These are phyloP conservation scores for Tringa solitaria DNA, from an alignment of 2,113 vertebrate genomes.

Conservation along the genomic window DNA sequence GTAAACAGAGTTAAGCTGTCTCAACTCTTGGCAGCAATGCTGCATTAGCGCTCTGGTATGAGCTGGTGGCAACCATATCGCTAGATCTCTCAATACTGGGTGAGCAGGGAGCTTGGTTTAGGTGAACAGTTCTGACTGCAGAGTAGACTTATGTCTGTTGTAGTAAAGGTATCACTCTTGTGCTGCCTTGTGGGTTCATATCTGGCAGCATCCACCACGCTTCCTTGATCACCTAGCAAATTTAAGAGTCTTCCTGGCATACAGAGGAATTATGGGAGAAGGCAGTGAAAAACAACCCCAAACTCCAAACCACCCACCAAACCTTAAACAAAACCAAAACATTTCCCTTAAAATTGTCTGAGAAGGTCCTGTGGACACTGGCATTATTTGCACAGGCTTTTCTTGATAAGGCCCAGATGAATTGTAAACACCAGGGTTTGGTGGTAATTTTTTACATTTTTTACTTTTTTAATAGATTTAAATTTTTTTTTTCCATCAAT, in stretches of 20 bases:
- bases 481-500: not conserved
- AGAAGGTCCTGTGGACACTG: not conserved
- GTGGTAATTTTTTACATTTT: too few relatives aligned
- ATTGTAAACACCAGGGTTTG: not conserved
- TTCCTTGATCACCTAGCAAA: not conserved
- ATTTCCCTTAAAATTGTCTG: not conserved
- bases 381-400: not conserved
- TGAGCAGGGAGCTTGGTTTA: not conserved
- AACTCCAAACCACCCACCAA: not conserved
- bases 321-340: not conserved
- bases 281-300: not conserved
- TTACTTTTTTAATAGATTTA: too few relatives aligned
- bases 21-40: not conserved
- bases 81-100: not conserved
- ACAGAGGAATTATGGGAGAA: not conserved
- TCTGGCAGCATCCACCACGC: not conserved
- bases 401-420: not conserved
- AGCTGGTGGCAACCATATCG: not conserved
- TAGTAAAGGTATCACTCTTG: not conserved
- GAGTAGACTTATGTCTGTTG: rapidly evolving
- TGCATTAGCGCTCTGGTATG: not conserved
- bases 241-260: not conserved
- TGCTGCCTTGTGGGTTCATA: rapidly evolving
- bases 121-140: not conserved
- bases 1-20: not conserved